These are phyloP conservation scores for Melanotaenia maccullochi DNA, from an alignment of 2,797 vertebrate genomes.

Conservation along the genomic window DNA sequence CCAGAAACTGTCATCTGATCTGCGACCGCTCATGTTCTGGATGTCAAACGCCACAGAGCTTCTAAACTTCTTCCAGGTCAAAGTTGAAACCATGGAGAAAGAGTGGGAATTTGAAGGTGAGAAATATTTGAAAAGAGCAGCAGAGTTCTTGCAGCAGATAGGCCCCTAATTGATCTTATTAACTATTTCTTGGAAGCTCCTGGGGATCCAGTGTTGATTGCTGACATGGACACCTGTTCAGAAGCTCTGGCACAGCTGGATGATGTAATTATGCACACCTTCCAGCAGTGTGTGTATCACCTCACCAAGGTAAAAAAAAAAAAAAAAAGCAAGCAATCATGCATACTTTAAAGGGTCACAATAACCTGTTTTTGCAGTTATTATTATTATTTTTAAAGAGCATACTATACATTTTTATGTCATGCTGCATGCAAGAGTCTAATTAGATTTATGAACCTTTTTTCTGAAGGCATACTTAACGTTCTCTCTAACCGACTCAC, in stretches of 20 bases:
- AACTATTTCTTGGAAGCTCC: slow-evolving; percentile 71
- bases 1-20: slow-evolving; percentile 88
- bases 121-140: slow-evolving; percentile 34
- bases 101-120: slow-evolving; percentile 94
- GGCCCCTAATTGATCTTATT: slow-evolving; percentile 38
- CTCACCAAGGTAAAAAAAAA: slow-evolving; percentile 88
- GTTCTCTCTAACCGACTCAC: slow-evolving; percentile 22
- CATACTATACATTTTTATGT: not conserved
- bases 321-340: slow-evolving; percentile 10
- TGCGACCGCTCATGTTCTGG: slow-evolving; percentile 93
- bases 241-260: slow-evolving; percentile 93
- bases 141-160: slow-evolving; percentile 17
- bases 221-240: slow-evolving; percentile 92
- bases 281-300: slow-evolving; percentile 96
- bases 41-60: slow-evolving; percentile 95
- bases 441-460: slow-evolving; percentile 12
- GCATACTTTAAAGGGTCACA: not conserved
- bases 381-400: not conserved
- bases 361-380: not conserved
- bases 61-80: slow-evolving; percentile 93
- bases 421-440: slow-evolving; percentile 7
- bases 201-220: slow-evolving; percentile 87
- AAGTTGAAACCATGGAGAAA: slow-evolving; percentile 91
- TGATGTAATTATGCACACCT: slow-evolving; percentile 96
- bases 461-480: slow-evolving; percentile 28